Base-by-base conservation (phyloP, 2,113 vertebrate species). In the Charina bottae region DNA sequence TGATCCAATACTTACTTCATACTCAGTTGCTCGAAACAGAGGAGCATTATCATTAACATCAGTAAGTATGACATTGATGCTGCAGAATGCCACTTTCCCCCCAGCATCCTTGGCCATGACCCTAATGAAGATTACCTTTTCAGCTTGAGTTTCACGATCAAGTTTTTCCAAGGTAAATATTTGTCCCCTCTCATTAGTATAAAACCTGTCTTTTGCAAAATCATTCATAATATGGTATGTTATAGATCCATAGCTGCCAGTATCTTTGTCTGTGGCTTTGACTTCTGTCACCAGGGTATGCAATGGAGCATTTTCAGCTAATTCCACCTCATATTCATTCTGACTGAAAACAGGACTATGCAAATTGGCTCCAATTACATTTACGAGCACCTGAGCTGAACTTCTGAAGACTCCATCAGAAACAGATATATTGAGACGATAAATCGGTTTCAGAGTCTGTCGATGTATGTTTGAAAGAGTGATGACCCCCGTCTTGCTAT, bases 31-130 rank as follows among this genome's bases (percentile, higher is more conserved):
- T 94, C 98, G 98, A 95, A 99, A 99, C 17, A 99, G 98, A 13
- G 99, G 99, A 10, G 97, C 96, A 5, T 99, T 99, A 93, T 99
- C 99, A 92, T 99, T 99, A 95, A 98, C 97, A 91, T 99, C 99
- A 12, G 99, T 99, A 84, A 99, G 98, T 95, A 99, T 99, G 42
- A 99, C 98, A 93, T 99, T 99, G 93, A 99, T 94, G 3, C 97
- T 98, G 95, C 98, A 99, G 94, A 99, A 99, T 55, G 98, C 99
- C 28, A 99, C 98, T 97, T 98, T 99, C 56, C 99, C 99, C 6
- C 99, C 99, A 0, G 98, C 97, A 60, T 99, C 99, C 96, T 98
- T 99, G 26, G 98, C 99, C 97, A 99, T 98, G 90, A 99, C 96
- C 93, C 98, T 98, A 94, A 99, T 97, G 0, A 98, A 95, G 93